Conservation (phyloP, 2,888 invertebrate genomes). For the Bellardia bayeri region DNA sequence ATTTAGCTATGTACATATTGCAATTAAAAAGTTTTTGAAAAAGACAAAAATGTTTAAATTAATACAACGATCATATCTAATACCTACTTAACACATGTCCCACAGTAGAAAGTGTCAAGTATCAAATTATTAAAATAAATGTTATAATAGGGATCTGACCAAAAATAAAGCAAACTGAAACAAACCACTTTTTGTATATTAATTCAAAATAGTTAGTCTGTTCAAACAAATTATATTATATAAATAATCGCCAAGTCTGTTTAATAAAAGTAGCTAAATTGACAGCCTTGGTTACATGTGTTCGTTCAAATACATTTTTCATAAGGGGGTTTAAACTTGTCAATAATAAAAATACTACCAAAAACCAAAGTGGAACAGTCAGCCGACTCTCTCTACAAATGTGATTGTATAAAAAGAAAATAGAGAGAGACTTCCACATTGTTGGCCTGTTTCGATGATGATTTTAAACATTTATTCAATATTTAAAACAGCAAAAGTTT, state of each 20-base stretch:
- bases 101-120: too few species aligned
- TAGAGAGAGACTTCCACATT: conserved; percentile 28
- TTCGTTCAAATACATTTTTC: conserved; percentile 40
- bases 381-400: conserved; percentile 32
- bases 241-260: not conserved
- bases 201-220: too few species aligned
- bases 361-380: conserved; percentile 15
- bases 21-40: too few species aligned
- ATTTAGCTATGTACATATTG: too few species aligned
- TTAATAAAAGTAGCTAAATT: not conserved
- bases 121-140: too few species aligned
- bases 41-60: too few species aligned
- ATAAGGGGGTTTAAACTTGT: conserved; percentile 35
- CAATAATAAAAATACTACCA: conserved; percentile 30
- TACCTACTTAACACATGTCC: too few species aligned
- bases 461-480: not conserved
- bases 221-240: not conserved
- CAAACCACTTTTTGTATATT: too few species aligned
- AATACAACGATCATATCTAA: too few species aligned
- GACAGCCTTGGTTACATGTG: conserved; percentile 30
- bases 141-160: too few species aligned
- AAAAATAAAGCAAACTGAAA: too few species aligned
- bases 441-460: not conserved
- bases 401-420: not conserved
- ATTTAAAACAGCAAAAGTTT: conserved; percentile 49